phyloP scores from a whole-genome alignment of 2,888 invertebrate genomes.

The Agrotis puta region DNA sequence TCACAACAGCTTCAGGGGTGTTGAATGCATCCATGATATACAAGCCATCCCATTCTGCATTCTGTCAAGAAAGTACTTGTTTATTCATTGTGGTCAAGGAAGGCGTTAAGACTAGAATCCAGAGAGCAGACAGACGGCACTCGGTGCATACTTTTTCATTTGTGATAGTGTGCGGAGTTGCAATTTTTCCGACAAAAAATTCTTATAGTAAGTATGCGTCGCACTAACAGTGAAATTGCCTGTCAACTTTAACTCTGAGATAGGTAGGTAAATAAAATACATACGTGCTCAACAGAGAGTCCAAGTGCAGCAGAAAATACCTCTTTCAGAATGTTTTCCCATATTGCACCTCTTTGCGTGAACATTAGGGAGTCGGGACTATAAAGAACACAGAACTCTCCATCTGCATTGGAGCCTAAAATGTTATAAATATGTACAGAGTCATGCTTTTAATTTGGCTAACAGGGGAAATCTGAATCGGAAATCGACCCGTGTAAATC shows the following conservation, averaged over 20 bases:
- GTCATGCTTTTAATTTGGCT: too few relatives aligned
- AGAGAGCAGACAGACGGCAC: too few relatives aligned
- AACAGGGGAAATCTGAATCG: too few relatives aligned
- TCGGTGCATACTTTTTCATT: too few relatives aligned
- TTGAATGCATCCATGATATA: conserved; percentile 93
- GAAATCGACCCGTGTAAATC: too few relatives aligned
- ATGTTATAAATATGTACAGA: conserved; percentile 23
- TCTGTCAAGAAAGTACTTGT: conserved; percentile 75
- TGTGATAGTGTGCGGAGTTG: too few relatives aligned
- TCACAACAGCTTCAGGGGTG: conserved; percentile 93
- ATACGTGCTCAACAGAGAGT: conserved; percentile 93
- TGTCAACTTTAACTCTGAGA: too few relatives aligned
- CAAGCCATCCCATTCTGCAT: conserved; percentile 93
- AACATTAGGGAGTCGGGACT: conserved; percentile 93
- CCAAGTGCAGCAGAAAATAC: conserved; percentile 94
- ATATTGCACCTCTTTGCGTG: conserved; percentile 91
- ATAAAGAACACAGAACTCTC: conserved; percentile 93
- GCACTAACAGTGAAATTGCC: too few relatives aligned
- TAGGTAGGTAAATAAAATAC: conserved; percentile 15
- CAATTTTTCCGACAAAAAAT: too few relatives aligned
- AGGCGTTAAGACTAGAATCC: too few relatives aligned
- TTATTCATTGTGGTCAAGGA: too few relatives aligned
- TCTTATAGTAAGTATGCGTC: too few relatives aligned
- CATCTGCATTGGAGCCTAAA: conserved; percentile 90
- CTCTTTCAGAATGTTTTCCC: conserved; percentile 93